Evolutionary conservation across 2,113 vertebrate genomes (phyloP), one percentile per base, ranked within the genome.

Genomic region (Sitta europaea): DNA sequence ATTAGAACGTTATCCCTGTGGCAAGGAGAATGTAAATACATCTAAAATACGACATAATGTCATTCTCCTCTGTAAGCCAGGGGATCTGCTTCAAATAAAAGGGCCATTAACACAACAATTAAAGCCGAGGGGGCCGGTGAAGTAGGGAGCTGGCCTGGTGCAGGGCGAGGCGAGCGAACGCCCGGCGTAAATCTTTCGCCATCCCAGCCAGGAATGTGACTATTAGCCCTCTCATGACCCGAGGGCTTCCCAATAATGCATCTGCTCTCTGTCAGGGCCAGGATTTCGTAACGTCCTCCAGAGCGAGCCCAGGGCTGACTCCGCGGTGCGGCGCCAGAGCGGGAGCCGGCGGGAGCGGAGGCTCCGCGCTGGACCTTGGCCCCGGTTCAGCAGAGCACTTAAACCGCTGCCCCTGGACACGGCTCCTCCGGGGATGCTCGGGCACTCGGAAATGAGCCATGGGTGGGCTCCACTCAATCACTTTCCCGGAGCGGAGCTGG

Each of bases 41-140:
- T 97, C 97, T 98, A 97, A 97, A 98, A 98, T 98, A 97, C 97
- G 94, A 98, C 97, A 98, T 98, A 98, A 98, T 98, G 97, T 98
- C 97, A 98, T 98, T 98, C 97, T 97, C 95, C 91, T 97, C 97
- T 97, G 93, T 97, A 97, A 98, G 97, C 91, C 93, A 75, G 97
- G 97, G 97, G 97, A 97, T 98, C 97, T 98, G 97, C 97, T 98
- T 98, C 97, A 98, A 97, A 98, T 98, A 98, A 98, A 98, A 97
- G 97, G 96, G 96, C 97, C 97, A 98, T 98, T 98, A 98, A 97
- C 96, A 97, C 96, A 97, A 98, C 97, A 98, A 97, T 98, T 98
- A 98, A 98, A 98, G 97, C 96, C 93, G 84, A 96, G 96, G 96
- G 97, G 97, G 97, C 96, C 83, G 94, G 96, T 97, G 96, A 96